Evolutionary conservation across 2,888 invertebrate species (phyloP), one percentile per base, ranked within the genome.

Genomic region (Lasioglossum marginatum): DNA sequence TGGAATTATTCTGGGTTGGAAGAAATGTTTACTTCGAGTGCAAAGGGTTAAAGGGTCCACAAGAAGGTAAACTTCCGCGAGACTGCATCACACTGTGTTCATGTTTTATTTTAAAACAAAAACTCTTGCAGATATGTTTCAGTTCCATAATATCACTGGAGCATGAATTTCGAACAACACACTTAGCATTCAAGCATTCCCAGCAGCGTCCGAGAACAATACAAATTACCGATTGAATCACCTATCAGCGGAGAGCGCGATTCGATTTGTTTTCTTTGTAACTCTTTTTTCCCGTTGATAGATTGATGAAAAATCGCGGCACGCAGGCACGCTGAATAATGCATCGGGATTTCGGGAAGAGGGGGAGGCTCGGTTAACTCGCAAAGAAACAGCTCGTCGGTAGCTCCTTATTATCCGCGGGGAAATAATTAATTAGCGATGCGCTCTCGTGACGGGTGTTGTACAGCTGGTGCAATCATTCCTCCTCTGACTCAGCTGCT

Each of bases 341-440:
- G 63, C 34, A 37, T 23, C 34, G 31, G n/a, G 63, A 57, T 78
- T 52, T 78, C 48, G 23, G 48, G 31, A n/a, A 16, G 31, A 31
- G n/a, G 31, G 23, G 48, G 48, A 23, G 8, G 2, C 48, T 52
- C 40, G 45, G 19, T 85, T 81, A 74, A 86, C 81, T 81, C 81
- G 85, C 52, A 85, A 85, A 79, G 86, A 74, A 86, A 81, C 85
- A 79, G 68, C 73, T 79, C 85, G 23, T 52, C 48, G n/a, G 81
- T 79, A 85, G 78, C 86, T 78, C 73, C 79, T 85, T 83, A 83
- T 78, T 85, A 89, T 83, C 74, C 70, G 68, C 76, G 78, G 84
- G 86, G 84, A 88, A 88, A 89, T 88, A 89, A 89, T 89, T 89
- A 89, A 89, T 89, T 89, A 89, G 79, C 80, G 82, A 86, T 89